Base-by-base conservation (phyloP, 2,113 vertebrate species). In the Heterotis niloticus region DNA sequence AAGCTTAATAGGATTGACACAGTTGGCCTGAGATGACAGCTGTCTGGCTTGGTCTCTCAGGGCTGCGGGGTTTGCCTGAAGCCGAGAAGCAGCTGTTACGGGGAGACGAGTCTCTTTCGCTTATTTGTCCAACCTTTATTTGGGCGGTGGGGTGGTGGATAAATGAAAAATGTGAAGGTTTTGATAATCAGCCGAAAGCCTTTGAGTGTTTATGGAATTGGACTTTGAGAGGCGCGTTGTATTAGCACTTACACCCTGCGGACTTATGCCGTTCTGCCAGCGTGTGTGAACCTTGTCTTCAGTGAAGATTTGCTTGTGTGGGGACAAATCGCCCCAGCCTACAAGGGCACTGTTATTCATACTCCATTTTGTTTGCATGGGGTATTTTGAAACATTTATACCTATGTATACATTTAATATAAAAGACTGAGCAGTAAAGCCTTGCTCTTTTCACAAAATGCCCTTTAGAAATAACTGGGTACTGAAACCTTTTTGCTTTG, bases 301-400 rank as follows among this genome's bases (percentile, higher is more conserved):
- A 93, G 87, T 98, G 96, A 99, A 98, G 97, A 98, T 94, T 83
- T 83, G 88, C 91, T 88, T 86, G 86, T 82, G 81, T 83, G 83
- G 86, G 88, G 85, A 81, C 10, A 24, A 84, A 79, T 81, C 82
- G 81, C 83, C 86, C 84, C 80, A 79, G 80, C 81, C 86, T 87
- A 85, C 81, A 64, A 86, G 68, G 89, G 89, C 90, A 90, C 89
- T 82, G 81, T 80, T 79, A 85, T 87, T 82, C 76, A 85, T 86
- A 89, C 89, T 90, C 79, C 28, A 89, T 92, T 92, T 94, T 92
- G 89, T 91, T 91, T 88, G 87, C 88, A 89, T 91, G 91, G 92
- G 94, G 90, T 93, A 90, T 90, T 94, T 95, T 91, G 74, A 85
- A 88, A 85, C 86, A 85, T 91, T 91, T 91, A 90, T 90, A 91